These are phyloP conservation scores for Eucera pruinosa DNA, from an alignment of 2,888 invertebrate genomes.

Conservation along the genomic window DNA sequence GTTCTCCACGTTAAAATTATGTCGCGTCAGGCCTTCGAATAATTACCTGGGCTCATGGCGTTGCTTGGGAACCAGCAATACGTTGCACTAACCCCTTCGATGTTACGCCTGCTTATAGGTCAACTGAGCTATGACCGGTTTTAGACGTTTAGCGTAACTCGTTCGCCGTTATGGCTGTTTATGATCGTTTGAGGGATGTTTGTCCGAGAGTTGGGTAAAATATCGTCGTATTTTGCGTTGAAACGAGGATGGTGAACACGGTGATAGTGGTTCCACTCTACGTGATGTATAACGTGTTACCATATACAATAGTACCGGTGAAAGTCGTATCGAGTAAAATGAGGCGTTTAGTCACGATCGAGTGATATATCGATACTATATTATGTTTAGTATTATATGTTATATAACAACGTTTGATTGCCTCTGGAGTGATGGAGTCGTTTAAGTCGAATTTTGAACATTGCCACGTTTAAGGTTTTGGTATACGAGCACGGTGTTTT, in stretches of 20 bases:
- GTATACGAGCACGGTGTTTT: background rate
- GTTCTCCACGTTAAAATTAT: conserved; percentile 29
- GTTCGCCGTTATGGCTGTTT: conserved; percentile 20
- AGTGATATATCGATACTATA: background rate
- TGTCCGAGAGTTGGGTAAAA: background rate
- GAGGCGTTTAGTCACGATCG: conserved; percentile 19
- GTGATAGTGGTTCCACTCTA: too few relatives aligned
- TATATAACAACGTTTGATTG: background rate
- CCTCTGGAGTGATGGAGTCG: background rate
- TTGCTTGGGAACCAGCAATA: conserved; percentile 5
- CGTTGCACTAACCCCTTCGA: conserved; percentile 23
- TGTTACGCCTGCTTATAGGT: conserved; percentile 13
- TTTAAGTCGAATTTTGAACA: background rate
- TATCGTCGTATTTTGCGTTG: conserved; percentile 7
- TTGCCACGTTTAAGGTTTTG: conserved; percentile 18
- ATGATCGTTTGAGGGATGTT: conserved; percentile 6
- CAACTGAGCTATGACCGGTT: conserved; percentile 24
- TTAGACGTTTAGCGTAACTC: conserved; percentile 43
- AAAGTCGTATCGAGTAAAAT: background rate
- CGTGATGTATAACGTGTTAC: background rate
- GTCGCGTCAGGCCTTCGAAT: conserved; percentile 33
- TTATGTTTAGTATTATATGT: background rate
- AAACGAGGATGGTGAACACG: background rate
- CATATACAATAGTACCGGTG: background rate
- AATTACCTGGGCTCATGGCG: conserved; percentile 7